Base-by-base conservation (phyloP, 1,140 invertebrate genomes). In the Orius insidiosus region DNA sequence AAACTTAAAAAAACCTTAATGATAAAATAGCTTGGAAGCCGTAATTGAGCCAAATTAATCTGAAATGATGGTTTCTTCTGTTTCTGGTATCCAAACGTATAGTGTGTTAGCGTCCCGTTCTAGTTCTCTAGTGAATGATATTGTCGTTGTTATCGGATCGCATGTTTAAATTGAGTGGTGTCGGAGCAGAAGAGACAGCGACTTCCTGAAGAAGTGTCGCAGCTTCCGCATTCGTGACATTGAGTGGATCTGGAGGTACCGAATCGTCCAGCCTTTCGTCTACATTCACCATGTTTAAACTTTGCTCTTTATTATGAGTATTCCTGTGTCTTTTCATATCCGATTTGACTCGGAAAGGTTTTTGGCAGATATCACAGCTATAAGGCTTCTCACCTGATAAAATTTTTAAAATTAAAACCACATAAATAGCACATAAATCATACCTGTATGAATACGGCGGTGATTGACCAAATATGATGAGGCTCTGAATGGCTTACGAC, bases 271-370 rank as follows among this genome's bases (percentile, higher is more conserved):
- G 19, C 33, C 33, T 8, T 16, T 33, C 18, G 45, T 5, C 9
- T 6, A 14, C 10, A 7, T 3, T 11, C 7, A n/a, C 11, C 14
- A 11, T 2, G 13, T 32, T 34, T 32, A 15, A n/a, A 5, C 31
- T 32, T 40, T 43, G 10, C 75, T 24, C 73, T 11, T 72, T 60
- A 7, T 61, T 68, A 54, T 92, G 87, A 1, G 80, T 85, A 14
- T 76, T 75, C 62, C 85, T 71, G 60, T 95, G 92, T 1, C 89
- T 66, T 51, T 86, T 85, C 69, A 95, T 76, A 55, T 94, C 85
- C 18, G 86, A 85, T 4, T 76, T 69, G 1, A 86, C 81, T 31
- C 85, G 70, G 62, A 89, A 90, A n/a, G 75, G 72, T 58, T 87
- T 88, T 1, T 72, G 74, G 58, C 85, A 88, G 0, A 81, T 65